These are phyloP conservation scores for Odontamblyopus rebecca DNA, from an alignment of 2,797 vertebrate species.

Conservation along the genomic window DNA sequence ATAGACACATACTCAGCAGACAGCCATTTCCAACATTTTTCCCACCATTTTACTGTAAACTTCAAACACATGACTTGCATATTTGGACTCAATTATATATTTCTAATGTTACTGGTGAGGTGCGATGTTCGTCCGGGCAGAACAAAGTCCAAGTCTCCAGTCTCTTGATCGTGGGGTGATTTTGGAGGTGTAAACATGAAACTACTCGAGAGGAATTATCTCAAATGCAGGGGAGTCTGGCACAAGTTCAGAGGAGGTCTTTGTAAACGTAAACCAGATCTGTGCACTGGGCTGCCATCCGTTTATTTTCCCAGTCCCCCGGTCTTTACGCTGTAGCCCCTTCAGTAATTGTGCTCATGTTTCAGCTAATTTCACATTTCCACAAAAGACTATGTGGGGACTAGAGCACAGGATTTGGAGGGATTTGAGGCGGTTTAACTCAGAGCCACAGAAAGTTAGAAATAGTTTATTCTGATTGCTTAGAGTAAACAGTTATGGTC, in stretches of 20 bases:
- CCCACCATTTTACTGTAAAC: constrained; percentile 32
- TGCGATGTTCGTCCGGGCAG: constrained; percentile 59
- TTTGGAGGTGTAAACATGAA: constrained; percentile 75
- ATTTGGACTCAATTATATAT: constrained; percentile 66
- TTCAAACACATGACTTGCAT: constrained; percentile 67
- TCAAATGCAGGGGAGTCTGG: constrained; percentile 60
- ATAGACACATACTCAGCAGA: constrained; percentile 58
- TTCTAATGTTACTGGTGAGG: constrained; percentile 76
- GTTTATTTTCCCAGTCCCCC: constrained; percentile 74
- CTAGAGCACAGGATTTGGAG: constrained; percentile 39
- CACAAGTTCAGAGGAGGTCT: constrained; percentile 74
- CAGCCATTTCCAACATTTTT: constrained; percentile 42
- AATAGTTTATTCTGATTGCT: constrained; percentile 49
- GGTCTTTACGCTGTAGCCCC: constrained; percentile 58
- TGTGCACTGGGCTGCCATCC: constrained; percentile 70
- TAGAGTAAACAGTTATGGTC: not conserved
- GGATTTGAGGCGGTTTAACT: constrained; percentile 46
- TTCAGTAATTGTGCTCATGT: constrained; percentile 75
- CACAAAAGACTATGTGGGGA: constrained; percentile 53
- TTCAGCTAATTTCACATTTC: constrained; percentile 79
- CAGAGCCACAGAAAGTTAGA: constrained; percentile 45
- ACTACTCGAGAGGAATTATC: constrained; percentile 69
- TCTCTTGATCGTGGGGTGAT: constrained; percentile 65
- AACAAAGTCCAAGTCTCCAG: constrained; percentile 66
- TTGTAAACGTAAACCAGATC: constrained; percentile 79